phyloP scores from a whole-genome alignment of 2,113 vertebrate species.

The Ia io region DNA sequence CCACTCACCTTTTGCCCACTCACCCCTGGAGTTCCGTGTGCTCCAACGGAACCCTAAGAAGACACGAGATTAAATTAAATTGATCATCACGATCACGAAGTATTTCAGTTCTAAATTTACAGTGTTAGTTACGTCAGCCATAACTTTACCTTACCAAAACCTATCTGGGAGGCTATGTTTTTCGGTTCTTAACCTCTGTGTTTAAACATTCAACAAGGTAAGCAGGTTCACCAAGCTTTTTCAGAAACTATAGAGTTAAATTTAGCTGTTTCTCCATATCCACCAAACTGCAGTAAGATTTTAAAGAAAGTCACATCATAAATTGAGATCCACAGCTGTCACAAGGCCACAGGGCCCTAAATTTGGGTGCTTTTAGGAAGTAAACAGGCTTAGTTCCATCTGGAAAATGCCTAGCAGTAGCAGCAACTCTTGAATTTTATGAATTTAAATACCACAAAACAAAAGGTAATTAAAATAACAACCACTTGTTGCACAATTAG shows the following conservation, averaged over 20 bases:
- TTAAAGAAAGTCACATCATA: conserved; percentile 18
- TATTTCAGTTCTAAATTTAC: conserved; percentile 56
- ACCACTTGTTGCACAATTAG: not conserved
- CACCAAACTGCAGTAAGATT: not conserved
- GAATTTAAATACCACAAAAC: not conserved
- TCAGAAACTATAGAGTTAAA: conserved; percentile 37
- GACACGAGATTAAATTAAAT: conserved; percentile 45
- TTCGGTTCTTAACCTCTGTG: not conserved
- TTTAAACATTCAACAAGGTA: not conserved
- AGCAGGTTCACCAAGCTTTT: not conserved
- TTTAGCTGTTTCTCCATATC: conserved; percentile 6
- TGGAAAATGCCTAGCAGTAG: conserved; percentile 23
- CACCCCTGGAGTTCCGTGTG: conserved; percentile 89
- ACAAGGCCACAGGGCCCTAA: not conserved
- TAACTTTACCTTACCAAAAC: not conserved
- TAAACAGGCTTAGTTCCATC: conserved; percentile 12
- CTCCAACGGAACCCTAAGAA: conserved; percentile 89
- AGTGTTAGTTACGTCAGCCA: not conserved
- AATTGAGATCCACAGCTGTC: not conserved
- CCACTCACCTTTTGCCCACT: conserved; percentile 93
- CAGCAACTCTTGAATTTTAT: not conserved
- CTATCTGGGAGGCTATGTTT: not conserved
- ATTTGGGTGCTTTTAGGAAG: conserved; percentile 51
- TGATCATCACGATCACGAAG: conserved; percentile 30
- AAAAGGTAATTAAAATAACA: conserved; percentile 51